Evolutionary conservation across 2,888 invertebrate genomes (phyloP).

Genomic region (Xylota sylvarum): DNA sequence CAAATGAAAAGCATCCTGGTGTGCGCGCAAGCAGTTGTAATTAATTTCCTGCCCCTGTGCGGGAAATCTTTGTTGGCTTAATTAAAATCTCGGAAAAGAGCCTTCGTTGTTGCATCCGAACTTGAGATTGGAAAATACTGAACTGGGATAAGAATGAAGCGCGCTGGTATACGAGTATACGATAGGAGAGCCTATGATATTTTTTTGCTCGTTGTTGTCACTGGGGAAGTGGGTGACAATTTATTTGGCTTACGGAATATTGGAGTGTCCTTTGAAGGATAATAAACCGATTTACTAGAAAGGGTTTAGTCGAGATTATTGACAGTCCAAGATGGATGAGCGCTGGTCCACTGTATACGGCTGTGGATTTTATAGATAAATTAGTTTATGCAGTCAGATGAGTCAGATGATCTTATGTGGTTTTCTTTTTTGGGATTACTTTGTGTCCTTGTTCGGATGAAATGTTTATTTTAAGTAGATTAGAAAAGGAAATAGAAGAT

Average conservation of each 20-base stretch:
- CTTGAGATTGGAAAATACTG: constrained; percentile 49
- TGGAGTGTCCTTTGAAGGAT: constrained; percentile 45
- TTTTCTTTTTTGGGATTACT: constrained; percentile 16
- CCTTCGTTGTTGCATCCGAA: constrained; percentile 53
- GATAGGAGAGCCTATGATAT: constrained; percentile 35
- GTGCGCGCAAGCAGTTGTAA: constrained; percentile 69
- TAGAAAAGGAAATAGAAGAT: constrained; percentile 11
- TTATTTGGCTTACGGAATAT: constrained; percentile 55
- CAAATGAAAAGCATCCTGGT: constrained; percentile 41
- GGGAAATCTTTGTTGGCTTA: constrained; percentile 64
- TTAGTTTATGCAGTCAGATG: constrained; percentile 29
- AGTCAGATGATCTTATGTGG: constrained; percentile 38
- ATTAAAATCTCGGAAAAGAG: constrained; percentile 75
- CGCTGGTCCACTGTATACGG: constrained; percentile 5
- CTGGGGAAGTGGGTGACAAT: constrained; percentile 43
- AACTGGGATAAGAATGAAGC: constrained; percentile 26
- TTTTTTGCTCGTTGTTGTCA: not conserved
- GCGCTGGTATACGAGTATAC: not conserved
- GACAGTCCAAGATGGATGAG: constrained; percentile 61
- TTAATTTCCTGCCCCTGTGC: constrained; percentile 64
- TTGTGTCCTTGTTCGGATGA: constrained; percentile 20
- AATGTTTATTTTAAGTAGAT: constrained; percentile 32
- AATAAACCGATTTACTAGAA: constrained; percentile 61
- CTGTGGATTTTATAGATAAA: constrained; percentile 25
- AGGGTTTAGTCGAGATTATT: constrained; percentile 59